Conservation (phyloP, 2,888 invertebrate genomes). For the Oxycera nigricornis region DNA sequence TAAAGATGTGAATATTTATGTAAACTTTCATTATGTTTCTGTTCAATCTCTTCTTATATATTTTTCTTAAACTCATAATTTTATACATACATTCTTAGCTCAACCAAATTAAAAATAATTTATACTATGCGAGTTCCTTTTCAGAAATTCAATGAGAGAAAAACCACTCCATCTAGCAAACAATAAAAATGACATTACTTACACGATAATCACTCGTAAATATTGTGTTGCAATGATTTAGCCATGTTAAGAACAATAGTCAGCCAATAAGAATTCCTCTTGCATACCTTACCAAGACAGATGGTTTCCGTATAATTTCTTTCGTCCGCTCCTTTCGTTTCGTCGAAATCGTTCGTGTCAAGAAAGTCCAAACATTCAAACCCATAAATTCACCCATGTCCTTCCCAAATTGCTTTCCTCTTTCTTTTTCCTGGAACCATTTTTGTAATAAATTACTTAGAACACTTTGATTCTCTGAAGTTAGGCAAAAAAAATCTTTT, state of each 20-base stretch:
- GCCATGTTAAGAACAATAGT: constrained; percentile 40
- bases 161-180: constrained; percentile 21
- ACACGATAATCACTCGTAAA: constrained; percentile 38
- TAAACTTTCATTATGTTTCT: too few species aligned
- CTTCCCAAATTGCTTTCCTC: constrained; percentile 33
- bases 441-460: constrained; percentile 25
- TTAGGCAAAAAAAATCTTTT: too few species aligned
- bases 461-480: constrained; percentile 26
- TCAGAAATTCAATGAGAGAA: neutral
- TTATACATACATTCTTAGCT: too few species aligned
- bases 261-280: constrained; percentile 35
- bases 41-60: too few species aligned
- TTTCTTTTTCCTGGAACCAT: constrained; percentile 1
- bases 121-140: too few species aligned
- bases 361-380: constrained; percentile 4
- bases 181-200: constrained; percentile 38
- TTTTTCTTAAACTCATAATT: too few species aligned
- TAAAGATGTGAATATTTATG: too few species aligned
- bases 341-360: neutral
- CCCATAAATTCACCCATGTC: constrained; percentile 35
- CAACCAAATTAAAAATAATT: too few species aligned
- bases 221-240: constrained; percentile 26
- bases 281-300: constrained; percentile 36
- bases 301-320: constrained; percentile 36
- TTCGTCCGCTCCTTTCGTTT: constrained; percentile 16